Conservation (phyloP, 2,113 vertebrate species). For the Pomatostomus ruficeps region DNA sequence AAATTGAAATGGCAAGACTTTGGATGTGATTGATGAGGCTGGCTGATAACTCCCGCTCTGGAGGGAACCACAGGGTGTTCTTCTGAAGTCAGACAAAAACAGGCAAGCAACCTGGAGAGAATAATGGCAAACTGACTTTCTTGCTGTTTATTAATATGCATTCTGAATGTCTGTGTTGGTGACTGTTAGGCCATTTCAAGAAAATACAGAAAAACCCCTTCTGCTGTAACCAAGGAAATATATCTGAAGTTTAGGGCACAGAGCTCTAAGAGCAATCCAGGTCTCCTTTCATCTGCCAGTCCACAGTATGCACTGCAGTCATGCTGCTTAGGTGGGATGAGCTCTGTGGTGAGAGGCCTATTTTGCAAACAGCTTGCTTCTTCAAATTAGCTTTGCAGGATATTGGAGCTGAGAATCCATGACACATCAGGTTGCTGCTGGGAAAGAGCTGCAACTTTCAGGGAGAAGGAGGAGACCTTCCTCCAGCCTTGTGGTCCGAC, state of each 20-base stretch:
- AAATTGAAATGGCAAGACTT: constrained; percentile 13
- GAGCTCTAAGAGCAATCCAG: neutral
- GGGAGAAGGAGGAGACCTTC: neutral
- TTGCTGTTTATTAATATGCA: neutral
- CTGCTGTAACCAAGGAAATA: neutral
- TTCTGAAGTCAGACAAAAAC: neutral
- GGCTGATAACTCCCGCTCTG: neutral
- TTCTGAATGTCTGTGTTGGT: neutral
- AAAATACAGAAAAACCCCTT: neutral
- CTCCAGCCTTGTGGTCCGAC: neutral
- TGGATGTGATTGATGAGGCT: neutral
- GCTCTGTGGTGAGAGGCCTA: neutral
- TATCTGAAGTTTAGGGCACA: neutral
- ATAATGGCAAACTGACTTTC: neutral
- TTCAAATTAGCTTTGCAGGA: neutral
- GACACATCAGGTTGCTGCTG: neutral
- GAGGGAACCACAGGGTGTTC: fast-evolving
- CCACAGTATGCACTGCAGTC: neutral
- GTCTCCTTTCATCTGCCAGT: neutral
- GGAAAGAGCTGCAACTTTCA: neutral
- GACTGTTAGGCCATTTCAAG: neutral
- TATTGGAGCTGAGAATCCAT: fast-evolving
- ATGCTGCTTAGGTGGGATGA: neutral
- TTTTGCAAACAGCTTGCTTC: neutral
- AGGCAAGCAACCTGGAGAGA: neutral